Conservation (phyloP, 2,797 vertebrate genomes). For the Synanceia verrucosa region DNA sequence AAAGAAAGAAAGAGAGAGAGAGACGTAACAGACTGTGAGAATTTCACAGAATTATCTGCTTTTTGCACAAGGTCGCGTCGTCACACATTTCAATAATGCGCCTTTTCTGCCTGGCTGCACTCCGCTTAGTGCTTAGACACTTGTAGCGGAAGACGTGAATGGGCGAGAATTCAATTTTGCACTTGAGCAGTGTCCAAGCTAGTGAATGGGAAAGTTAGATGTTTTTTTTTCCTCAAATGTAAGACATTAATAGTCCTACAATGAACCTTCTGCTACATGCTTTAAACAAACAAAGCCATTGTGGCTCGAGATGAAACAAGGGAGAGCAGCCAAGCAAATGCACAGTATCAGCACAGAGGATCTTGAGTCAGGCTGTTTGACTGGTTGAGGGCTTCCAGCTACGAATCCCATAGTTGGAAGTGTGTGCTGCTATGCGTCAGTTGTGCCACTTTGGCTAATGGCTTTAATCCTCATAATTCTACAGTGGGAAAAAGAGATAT, state of each 20-base stretch:
- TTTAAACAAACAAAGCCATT: slow-evolving; percentile 61
- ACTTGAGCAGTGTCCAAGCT: slow-evolving; percentile 77
- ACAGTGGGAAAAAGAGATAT: background rate
- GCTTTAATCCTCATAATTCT: background rate
- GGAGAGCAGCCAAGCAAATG: slow-evolving; percentile 32
- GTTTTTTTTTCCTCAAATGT: slow-evolving; percentile 65
- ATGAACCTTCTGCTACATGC: slow-evolving; percentile 53
- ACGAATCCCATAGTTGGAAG: slow-evolving; percentile 36
- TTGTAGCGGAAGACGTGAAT: slow-evolving; percentile 65
- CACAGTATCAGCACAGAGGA: slow-evolving; percentile 15
- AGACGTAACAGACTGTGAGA: slow-evolving; percentile 24
- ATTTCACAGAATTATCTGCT: slow-evolving; percentile 61
- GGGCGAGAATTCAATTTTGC: slow-evolving; percentile 75
- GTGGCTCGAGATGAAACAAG: slow-evolving; percentile 36
- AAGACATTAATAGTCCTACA: slow-evolving; percentile 62
- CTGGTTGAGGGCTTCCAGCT: slow-evolving; percentile 34
- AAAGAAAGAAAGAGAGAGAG: background rate
- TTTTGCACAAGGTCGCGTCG: slow-evolving; percentile 58
- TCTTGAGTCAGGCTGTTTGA: slow-evolving; percentile 25
- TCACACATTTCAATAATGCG: slow-evolving; percentile 75
- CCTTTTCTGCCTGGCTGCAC: slow-evolving; percentile 64
- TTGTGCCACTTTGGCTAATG: slow-evolving; percentile 12
- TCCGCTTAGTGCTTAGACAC: slow-evolving; percentile 71
- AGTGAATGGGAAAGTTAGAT: slow-evolving; percentile 51
- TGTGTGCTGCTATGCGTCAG: slow-evolving; percentile 15